Percentiles rank a stretch among this genome's conserved stretches.
phyloP scores from a whole-genome alignment of 2,888 invertebrate genomes.

The Rugalucina vietnamica region DNA sequence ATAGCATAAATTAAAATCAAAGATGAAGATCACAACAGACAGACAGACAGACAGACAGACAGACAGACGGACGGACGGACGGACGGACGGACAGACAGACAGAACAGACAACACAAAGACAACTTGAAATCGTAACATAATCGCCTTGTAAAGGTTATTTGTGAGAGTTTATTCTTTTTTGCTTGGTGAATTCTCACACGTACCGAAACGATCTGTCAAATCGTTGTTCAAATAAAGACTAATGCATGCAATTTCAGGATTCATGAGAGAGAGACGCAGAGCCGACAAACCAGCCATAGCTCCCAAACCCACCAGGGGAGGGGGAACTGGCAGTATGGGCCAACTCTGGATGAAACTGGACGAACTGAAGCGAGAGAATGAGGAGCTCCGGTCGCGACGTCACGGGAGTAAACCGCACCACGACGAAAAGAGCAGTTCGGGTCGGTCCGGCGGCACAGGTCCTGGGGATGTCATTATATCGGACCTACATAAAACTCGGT shows the following conservation, averaged over 20 bases:
- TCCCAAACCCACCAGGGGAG: constrained; percentile 55
- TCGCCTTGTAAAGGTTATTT: no score
- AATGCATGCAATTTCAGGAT: background rate
- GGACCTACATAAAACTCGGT: constrained; percentile 72
- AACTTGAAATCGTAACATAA: no score
- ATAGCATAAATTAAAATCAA: no score
- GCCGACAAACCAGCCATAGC: constrained; percentile 49
- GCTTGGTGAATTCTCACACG: no score
- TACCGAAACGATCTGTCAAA: no score
- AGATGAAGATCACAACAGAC: no score
- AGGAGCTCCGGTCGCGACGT: constrained; percentile 72
- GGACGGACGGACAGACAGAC: no score
- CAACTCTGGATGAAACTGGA: constrained; percentile 81
- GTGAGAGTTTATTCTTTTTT: no score
- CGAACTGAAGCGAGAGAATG: constrained; percentile 79
- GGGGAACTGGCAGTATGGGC: constrained; percentile 75
- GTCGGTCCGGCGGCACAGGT: constrained; percentile 70
- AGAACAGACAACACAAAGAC: no score
- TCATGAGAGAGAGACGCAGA: background rate
- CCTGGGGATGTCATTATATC: constrained; percentile 74
- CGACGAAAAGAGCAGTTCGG: constrained; percentile 65
- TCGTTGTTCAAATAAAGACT: no score
- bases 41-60: no score
- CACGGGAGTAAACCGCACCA: constrained; percentile 61
- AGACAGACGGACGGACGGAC: no score